Evolutionary conservation across 2,797 vertebrate species (phyloP), one percentile per base, ranked within the genome.

Genomic region (Melanotaenia pygmaea): DNA sequence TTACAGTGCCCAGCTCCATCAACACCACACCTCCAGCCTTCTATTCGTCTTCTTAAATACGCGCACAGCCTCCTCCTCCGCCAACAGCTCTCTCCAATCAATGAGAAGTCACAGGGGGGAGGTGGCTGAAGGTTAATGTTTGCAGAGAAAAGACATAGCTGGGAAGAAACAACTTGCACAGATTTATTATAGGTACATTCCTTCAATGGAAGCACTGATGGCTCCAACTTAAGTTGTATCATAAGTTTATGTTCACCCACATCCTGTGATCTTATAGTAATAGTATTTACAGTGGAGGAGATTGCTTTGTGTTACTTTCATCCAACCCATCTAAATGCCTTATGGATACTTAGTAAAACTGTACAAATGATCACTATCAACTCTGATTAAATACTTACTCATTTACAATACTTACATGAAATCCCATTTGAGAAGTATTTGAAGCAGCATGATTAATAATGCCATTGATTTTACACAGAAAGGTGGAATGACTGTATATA

Each of bases 61-160:
- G 77, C 53, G 72, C 81, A 67, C 35, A 70, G 50, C 66, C 35
- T 22, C 34, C 37, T 54, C 64, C 53, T n/a, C 47, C 37, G 71
- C 50, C 30, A 45, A 59, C 53, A 20, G 59, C 79, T 64, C 66
- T 73, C 58, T 75, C 45, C 24, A 89, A 94, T 93, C 91, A 89
- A 92, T 93, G 83, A 73, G 68, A 64, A 88, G 84, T 76, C 82
- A 74, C 66, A 59, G 60, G 67, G 76, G 64, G 70, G 74, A 71
- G 70, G 58, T 71, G 70, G 81, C 82, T 93, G 87, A 93, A 94
- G 93, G 92, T 92, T 91, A 93, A 89, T 88, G 80, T 81, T 80
- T 86, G 82, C 83, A 78, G 79, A 63, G 47, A 32, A 45, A 75
- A 64, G 69, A 32, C 77, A 70, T 26, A 1, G 30, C 62, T 22